These are phyloP conservation scores for Ephialtes manifestator DNA, from an alignment of 2,888 invertebrate genomes.

Conservation along the genomic window DNA sequence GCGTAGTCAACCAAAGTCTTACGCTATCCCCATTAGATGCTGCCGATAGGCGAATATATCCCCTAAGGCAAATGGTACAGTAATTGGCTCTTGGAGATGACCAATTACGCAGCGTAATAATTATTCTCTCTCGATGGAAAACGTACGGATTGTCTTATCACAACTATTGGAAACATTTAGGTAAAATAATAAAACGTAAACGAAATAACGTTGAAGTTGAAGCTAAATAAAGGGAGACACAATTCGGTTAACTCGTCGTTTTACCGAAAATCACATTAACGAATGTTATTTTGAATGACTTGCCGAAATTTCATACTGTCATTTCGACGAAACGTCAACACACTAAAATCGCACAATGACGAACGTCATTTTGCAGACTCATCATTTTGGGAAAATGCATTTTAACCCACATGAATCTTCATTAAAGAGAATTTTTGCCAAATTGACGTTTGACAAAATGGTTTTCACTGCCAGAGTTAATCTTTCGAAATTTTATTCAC, in stretches of 20 bases:
- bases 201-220: neutral
- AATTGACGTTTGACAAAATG: too few species aligned
- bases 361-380: too few species aligned
- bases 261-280: too few species aligned
- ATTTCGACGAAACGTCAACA: neutral
- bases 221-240: neutral
- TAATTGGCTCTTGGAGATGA: neutral
- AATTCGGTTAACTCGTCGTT: too few species aligned
- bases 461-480: too few species aligned
- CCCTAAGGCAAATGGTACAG: neutral
- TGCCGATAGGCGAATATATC: neutral
- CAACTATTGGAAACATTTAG: neutral
- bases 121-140: neutral
- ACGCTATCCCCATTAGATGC: constrained; percentile 1
- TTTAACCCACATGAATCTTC: too few species aligned
- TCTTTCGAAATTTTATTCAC: neutral
- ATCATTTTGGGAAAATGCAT: too few species aligned
- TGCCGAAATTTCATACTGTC: neutral
- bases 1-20: constrained; percentile 30
- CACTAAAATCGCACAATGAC: too few species aligned
- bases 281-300: too few species aligned
- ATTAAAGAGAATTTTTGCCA: too few species aligned
- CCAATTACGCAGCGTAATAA: constrained; percentile 9
- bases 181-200: neutral
- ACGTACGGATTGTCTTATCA: neutral